Percentiles rank a stretch among this genome's conserved stretches.
Conservation (phyloP, 1,140 invertebrate genomes). For the Eulimnadia texana region DNA sequence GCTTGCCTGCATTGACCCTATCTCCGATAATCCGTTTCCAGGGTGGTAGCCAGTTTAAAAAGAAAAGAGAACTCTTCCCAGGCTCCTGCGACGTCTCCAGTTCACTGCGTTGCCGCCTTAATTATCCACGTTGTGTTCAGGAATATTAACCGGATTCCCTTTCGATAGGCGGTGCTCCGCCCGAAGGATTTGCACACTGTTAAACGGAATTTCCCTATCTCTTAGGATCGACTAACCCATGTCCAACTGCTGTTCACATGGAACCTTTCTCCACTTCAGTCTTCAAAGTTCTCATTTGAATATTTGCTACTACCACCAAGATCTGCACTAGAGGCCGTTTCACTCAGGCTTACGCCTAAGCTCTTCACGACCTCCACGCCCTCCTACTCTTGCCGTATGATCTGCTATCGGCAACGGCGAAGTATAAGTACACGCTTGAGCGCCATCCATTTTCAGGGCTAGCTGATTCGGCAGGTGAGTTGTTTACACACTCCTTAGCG, state of each 20-base stretch:
- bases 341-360: too few relatives aligned
- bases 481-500: conserved; percentile 76
- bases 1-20: conserved; percentile 44
- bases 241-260: conserved; percentile 78
- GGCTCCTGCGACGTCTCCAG: conserved; percentile 53
- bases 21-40: conserved; percentile 56
- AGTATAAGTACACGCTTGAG: conserved; percentile 60
- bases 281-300: conserved; percentile 66
- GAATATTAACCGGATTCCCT: conserved; percentile 57
- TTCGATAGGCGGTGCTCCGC: conserved; percentile 35
- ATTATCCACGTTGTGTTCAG: conserved; percentile 54
- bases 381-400: conserved; percentile 23
- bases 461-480: conserved; percentile 76
- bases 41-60: conserved; percentile 50
- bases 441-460: conserved; percentile 84
- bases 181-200: background rate
- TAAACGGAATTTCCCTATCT: conserved; percentile 28
- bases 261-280: conserved; percentile 75
- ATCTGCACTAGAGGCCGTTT: too few relatives aligned
- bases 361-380: conserved; percentile 40
- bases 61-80: conserved; percentile 64
- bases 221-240: conserved; percentile 69
- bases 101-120: too few relatives aligned
- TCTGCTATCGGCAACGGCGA: conserved; percentile 34
- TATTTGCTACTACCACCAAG: too few relatives aligned